Conservation (phyloP, 1,140 invertebrate species). For the Leucophenga varia region DNA sequence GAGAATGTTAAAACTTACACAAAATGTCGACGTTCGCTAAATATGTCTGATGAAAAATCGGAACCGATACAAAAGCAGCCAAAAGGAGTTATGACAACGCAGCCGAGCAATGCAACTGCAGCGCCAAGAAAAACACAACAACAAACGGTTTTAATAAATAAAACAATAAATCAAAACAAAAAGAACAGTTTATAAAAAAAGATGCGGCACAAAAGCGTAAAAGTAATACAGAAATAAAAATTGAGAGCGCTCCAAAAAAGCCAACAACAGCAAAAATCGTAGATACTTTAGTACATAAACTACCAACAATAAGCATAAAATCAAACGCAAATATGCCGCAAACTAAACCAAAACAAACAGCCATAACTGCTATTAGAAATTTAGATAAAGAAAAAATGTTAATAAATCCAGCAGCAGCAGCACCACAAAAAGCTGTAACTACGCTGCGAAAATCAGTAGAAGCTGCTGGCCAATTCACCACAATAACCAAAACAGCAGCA, state of each 20-base stretch:
- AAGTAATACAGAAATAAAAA: neutral
- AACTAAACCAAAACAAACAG: conserved; percentile 25
- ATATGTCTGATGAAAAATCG: neutral
- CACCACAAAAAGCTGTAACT: conserved; percentile 14
- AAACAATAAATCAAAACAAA: too few species aligned
- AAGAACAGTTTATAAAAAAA: too few species aligned
- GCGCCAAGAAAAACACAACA: neutral
- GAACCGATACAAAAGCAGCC: neutral
- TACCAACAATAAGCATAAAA: conserved; percentile 4
- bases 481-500: neutral
- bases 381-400: too few species aligned
- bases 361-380: too few species aligned
- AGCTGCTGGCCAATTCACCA: neutral
- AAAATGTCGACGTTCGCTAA: neutral
- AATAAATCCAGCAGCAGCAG: neutral
- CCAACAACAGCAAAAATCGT: too few species aligned
- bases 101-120: too few species aligned
- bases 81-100: neutral
- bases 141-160: neutral
- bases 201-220: conserved; percentile 14
- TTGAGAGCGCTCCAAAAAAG: neutral
- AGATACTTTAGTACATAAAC: too few species aligned
- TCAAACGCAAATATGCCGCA: conserved; percentile 11
- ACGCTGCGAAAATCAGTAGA: neutral
- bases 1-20: conserved; percentile 9